Conservation (phyloP, 1,140 invertebrate species). For the Probaryconus sp. region DNA sequence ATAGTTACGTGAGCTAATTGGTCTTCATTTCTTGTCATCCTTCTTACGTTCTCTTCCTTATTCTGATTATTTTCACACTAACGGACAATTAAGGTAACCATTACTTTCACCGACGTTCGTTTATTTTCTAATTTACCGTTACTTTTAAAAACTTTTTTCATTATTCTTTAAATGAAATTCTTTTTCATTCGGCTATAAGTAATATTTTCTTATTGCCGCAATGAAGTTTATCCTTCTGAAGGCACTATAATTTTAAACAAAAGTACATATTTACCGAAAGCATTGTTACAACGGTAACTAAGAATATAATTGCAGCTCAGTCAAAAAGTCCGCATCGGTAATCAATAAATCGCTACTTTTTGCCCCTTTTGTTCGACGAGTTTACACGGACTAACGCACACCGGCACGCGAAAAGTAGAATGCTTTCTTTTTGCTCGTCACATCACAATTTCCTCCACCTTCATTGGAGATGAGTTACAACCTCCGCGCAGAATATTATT, state of each 20-base stretch:
- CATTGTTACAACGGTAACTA: neutral
- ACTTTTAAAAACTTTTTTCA: too few species aligned
- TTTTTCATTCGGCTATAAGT: neutral
- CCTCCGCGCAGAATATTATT: slow-evolving; percentile 74
- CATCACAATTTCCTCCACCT: slow-evolving; percentile 68
- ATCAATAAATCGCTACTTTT: slow-evolving; percentile 46
- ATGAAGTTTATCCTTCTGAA: too few species aligned
- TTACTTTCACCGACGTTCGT: too few species aligned
- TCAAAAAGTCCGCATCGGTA: slow-evolving; percentile 15
- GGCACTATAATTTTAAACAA: too few species aligned
- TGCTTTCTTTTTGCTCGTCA: slow-evolving; percentile 65
- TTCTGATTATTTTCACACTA: slow-evolving; percentile 47
- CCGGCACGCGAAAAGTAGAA: slow-evolving; percentile 33
- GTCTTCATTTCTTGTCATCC: slow-evolving; percentile 58
- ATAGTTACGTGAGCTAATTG: slow-evolving; percentile 73
- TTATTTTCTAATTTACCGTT: too few species aligned
- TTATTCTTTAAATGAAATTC: slow-evolving; percentile 26
- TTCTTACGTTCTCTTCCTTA: slow-evolving; percentile 34
- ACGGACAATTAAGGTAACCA: slow-evolving; percentile 28
- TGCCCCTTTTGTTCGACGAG: slow-evolving; percentile 20
- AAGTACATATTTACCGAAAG: neutral
- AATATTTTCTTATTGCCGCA: neutral
- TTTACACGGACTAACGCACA: slow-evolving; percentile 35
- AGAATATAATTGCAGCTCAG: slow-evolving; percentile 1
- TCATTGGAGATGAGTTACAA: slow-evolving; percentile 72